Percentiles rank a stretch among this genome's conserved stretches.
Evolutionary conservation across 2,113 vertebrate species (phyloP).

Genomic region (Rhodinocichla rosea): DNA sequence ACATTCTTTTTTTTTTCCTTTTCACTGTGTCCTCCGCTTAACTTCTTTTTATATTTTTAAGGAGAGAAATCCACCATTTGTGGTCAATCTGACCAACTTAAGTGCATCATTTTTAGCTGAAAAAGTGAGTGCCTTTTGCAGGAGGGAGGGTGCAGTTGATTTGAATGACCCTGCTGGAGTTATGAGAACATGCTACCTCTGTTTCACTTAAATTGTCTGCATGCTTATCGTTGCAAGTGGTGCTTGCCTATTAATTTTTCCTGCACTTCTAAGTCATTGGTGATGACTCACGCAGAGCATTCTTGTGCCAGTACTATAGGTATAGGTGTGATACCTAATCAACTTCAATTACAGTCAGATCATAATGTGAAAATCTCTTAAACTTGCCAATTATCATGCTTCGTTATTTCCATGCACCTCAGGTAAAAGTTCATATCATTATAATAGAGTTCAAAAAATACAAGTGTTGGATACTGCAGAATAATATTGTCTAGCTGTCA

Average conservation of each 20-base stretch:
- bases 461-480: constrained; percentile 30
- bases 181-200: constrained; percentile 77
- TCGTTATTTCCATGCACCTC: constrained; percentile 64
- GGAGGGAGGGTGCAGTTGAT: constrained; percentile 69
- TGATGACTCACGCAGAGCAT: constrained; percentile 42
- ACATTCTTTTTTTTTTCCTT: background rate
- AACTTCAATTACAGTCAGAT: constrained; percentile 36
- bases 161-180: constrained; percentile 67
- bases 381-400: constrained; percentile 36
- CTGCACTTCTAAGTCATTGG: constrained; percentile 40
- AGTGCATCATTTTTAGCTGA: constrained; percentile 69
- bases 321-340: constrained; percentile 25
- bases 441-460: constrained; percentile 16
- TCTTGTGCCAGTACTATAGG: constrained; percentile 59
- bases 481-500: constrained; percentile 43
- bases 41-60: constrained; percentile 66
- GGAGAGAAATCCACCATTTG: constrained; percentile 39
- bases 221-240: constrained; percentile 71
- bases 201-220: constrained; percentile 72
- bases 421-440: constrained; percentile 70
- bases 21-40: constrained; percentile 42
- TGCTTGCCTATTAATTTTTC: constrained; percentile 62
- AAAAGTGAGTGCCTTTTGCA: constrained; percentile 80
- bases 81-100: constrained; percentile 21
- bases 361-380: constrained; percentile 39